Percentiles rank a stretch among this genome's conserved stretches.
These are phyloP conservation scores for Enteromius viviparus DNA, from an alignment of 2,797 vertebrate species.

Conservation along the genomic window DNA sequence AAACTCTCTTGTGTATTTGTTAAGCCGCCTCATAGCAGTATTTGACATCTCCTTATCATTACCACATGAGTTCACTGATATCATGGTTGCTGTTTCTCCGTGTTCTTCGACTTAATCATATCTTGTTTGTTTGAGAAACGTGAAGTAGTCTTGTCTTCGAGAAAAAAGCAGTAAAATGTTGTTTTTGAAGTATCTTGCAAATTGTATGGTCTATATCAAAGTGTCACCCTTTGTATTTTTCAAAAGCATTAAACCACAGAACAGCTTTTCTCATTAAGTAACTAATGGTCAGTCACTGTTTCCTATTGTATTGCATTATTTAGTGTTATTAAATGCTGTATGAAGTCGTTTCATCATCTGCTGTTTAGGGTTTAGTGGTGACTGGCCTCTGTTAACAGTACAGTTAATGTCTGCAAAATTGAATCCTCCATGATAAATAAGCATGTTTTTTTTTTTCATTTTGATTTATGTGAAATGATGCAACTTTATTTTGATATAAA, in stretches of 20 bases:
- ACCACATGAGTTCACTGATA: neutral
- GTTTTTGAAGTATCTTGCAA: neutral
- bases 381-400: neutral
- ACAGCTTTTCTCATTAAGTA: neutral
- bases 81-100: too few species aligned
- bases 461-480: neutral
- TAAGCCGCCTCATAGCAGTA: neutral
- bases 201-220: neutral
- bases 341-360: neutral
- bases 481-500: neutral
- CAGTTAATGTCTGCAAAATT: neutral
- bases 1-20: neutral
- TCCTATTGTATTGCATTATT: neutral
- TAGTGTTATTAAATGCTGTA: neutral
- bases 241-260: neutral
- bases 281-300: neutral
- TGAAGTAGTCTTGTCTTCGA: neutral
- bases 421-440: neutral
- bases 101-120: neutral
- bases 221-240: too few species aligned
- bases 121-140: neutral
- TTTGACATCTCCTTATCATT: neutral
- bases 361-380: neutral
- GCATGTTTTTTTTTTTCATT: neutral
- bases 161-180: neutral